A percentile compares a stretch with the other conserved stretches of the same genome.
These are phyloP conservation scores for Mungos mungo DNA, from an alignment of 2,113 vertebrate genomes.

Conservation along the genomic window DNA sequence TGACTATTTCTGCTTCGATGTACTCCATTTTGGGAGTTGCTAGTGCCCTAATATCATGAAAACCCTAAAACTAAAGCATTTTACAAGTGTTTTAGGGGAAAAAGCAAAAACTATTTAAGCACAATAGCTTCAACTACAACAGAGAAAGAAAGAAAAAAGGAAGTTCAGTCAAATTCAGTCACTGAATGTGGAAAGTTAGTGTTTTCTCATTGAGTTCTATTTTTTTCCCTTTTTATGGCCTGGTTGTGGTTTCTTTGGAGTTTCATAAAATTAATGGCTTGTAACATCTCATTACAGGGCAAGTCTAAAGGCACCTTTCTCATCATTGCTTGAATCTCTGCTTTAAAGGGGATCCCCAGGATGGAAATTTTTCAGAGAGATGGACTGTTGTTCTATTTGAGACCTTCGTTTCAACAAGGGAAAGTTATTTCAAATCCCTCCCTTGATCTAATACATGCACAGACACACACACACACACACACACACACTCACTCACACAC, in stretches of 20 bases:
- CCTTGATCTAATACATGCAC: not conserved
- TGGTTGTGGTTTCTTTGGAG: conserved; percentile 49
- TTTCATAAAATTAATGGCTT: conserved; percentile 70
- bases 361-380: not conserved
- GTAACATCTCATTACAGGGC: conserved; percentile 41
- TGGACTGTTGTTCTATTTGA: not conserved
- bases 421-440: not conserved
- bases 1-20: not conserved
- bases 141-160: not conserved
- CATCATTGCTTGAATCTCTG: not conserved
- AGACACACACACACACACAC: not conserved
- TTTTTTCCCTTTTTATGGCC: not conserved
- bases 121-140: not conserved
- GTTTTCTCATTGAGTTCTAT: not conserved
- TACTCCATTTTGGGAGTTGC: not conserved
- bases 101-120: conserved; percentile 12
- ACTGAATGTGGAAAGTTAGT: not conserved
- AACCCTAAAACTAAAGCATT: not conserved
- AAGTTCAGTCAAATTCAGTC: not conserved
- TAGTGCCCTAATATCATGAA: not conserved
- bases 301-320: conserved; percentile 57
- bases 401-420: not conserved
- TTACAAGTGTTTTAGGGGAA: not conserved
- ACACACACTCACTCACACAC: not conserved
- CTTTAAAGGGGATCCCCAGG: not conserved